Base-by-base conservation (phyloP, 2,797 vertebrate genomes). In the Betta splendens region DNA sequence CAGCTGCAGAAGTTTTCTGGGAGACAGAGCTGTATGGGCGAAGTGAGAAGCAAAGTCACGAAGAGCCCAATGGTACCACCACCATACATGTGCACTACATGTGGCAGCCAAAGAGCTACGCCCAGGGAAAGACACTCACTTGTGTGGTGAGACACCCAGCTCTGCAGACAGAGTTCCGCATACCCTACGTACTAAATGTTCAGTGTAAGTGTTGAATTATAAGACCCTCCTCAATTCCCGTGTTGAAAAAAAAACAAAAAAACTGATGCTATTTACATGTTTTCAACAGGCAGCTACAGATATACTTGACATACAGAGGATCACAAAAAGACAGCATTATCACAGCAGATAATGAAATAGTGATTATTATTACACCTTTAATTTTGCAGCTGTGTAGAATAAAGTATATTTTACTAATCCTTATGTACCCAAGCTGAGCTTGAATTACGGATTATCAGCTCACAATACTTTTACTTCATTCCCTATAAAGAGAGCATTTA, bases 61-160 rank as follows among this genome's bases (percentile, higher is more conserved):
- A 91, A 3, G 95, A 94, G 87, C 64, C 91, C 40, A 94, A 98
- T 67, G 93, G 94, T 87, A 97, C 95, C 0, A 89, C 92, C 63
- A 96, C 94, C 2, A 84, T 93, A 20, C 75, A 92, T 13, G 94
- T 94, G 75, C 89, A 60, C 7, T 98, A 96, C 82, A 69, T 94
- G 75, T 93, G 96, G 85, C 72, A 88, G 31, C 97, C 97, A 7
- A 93, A 91, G 8, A 92, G 94, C 53, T 93, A 94, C 83, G 94
- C 93, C 64, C 94, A 94, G 86, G 95, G 94, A 71, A 94, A 92
- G 65, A 84, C 61, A 25, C 90, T 98, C 83, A 96, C 94, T 61
- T 99, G 97, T 17, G 85, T 98, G 69, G 95, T 98, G 64, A 94
- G 87, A 54, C 97, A 98, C 77, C 95, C 94, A 1, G 90, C 97